A percentile compares a stretch with the other conserved stretches of the same genome.
These are phyloP conservation scores for Phengaris arion DNA, from an alignment of 2,888 invertebrate species.

Conservation along the genomic window DNA sequence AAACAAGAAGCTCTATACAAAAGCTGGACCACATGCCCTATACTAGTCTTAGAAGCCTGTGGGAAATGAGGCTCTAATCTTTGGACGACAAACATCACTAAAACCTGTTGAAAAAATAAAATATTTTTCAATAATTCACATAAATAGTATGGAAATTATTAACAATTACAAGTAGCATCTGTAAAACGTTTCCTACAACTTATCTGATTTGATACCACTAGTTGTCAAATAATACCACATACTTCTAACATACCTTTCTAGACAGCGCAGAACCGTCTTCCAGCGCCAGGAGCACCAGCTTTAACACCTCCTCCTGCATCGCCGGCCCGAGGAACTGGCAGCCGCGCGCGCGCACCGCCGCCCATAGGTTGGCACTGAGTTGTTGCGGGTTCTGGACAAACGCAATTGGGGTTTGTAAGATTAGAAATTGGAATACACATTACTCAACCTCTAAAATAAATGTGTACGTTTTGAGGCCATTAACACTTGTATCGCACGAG, in stretches of 20 bases:
- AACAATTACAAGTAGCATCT: background rate
- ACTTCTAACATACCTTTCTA: conserved; percentile 81
- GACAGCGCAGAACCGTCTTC: conserved; percentile 97
- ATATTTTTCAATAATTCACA: background rate
- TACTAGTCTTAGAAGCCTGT: conserved; percentile 98
- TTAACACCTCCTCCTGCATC: conserved; percentile 99
- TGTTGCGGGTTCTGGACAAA: conserved; percentile 91
- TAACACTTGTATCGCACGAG: too few relatives aligned
- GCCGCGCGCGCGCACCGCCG: conserved; percentile 96
- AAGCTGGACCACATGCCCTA: conserved; percentile 99
- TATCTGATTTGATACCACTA: too few relatives aligned
- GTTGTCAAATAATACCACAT: too few relatives aligned
- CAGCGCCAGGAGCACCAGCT: conserved; percentile 93
- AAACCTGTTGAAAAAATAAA: conserved; percentile 64
- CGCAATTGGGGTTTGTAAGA: background rate
- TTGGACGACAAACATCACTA: conserved; percentile 99
- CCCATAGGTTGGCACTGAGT: conserved; percentile 95
- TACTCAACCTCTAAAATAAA: too few relatives aligned
- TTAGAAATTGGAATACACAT: background rate
- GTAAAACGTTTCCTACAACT: too few relatives aligned
- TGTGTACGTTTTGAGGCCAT: too few relatives aligned
- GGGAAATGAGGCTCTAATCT: conserved; percentile 96
- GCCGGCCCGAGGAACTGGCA: conserved; percentile 99
- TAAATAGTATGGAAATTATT: background rate
- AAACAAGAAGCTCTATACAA: conserved; percentile 99